Evolutionary conservation across 1,140 invertebrate species (phyloP).

Genomic region (Heliothis virescens): DNA sequence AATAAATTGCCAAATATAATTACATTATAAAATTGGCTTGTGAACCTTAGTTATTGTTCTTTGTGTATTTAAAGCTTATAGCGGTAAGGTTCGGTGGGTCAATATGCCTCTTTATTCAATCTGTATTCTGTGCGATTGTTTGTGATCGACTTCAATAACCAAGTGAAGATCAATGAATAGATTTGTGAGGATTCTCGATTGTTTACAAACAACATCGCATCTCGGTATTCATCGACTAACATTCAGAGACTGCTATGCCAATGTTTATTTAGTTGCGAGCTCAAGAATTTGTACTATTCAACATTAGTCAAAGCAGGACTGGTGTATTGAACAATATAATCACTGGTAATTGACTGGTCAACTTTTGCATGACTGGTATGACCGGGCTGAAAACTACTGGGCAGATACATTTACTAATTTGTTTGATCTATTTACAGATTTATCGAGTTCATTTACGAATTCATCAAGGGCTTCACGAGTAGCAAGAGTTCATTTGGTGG

Average conservation of each 20-base stretch:
- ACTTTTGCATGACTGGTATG: too few species aligned
- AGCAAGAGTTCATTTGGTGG: too few species aligned
- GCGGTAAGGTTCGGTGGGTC: constrained; percentile 51
- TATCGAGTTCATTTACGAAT: too few species aligned
- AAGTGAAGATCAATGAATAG: constrained; percentile 26
- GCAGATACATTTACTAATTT: too few species aligned
- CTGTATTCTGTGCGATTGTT: constrained; percentile 13
- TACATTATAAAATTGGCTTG: constrained; percentile 38
- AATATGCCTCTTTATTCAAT: constrained; percentile 40
- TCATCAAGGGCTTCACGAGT: too few species aligned
- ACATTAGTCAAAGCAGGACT: background rate
- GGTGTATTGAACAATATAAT: too few species aligned
- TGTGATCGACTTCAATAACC: constrained; percentile 3
- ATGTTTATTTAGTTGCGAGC: background rate
- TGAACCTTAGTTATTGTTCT: constrained; percentile 33
- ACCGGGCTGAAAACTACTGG: too few species aligned
- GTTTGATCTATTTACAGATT: too few species aligned
- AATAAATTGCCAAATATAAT: constrained; percentile 20
- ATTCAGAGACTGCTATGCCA: background rate
- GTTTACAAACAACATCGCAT: constrained; percentile 25
- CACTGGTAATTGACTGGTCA: too few species aligned
- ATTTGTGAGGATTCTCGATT: constrained; percentile 29
- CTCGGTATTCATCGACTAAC: constrained; percentile 1
- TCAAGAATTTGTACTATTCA: background rate
- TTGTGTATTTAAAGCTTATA: constrained; percentile 46